Conservation (phyloP, 2,113 vertebrate species). For the Sterrhoptilus dennistouni region DNA sequence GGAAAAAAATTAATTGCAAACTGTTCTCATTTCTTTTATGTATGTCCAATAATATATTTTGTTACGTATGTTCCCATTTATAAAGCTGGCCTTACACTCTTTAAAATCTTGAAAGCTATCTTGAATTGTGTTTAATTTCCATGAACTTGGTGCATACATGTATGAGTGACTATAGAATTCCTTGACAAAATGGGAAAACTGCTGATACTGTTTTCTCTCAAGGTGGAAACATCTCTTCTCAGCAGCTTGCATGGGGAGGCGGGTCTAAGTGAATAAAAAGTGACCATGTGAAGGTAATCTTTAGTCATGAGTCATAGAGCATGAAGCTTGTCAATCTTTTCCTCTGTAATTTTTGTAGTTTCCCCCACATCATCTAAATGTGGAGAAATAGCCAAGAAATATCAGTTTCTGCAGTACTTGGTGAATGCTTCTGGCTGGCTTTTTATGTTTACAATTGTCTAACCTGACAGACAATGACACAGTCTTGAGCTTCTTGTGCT, state of each 20-base stretch:
- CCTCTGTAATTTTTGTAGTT: not conserved
- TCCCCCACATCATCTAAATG: not conserved
- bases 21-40: not conserved
- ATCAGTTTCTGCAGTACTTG: not conserved
- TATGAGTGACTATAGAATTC: constrained; percentile 4
- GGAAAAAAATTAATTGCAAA: not conserved
- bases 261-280: not conserved
- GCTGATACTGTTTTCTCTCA: not conserved
- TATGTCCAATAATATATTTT: not conserved
- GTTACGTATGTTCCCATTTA: not conserved
- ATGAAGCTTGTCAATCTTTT: not conserved
- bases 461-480: not conserved
- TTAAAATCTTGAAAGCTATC: not conserved
- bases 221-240: not conserved
- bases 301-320: not conserved
- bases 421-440: not conserved
- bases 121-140: not conserved
- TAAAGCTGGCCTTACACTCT: not conserved
- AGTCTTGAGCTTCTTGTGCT: not conserved
- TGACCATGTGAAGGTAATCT: not conserved
- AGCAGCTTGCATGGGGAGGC: not conserved
- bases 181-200: not conserved
- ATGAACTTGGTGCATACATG: not conserved
- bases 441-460: not conserved
- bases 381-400: not conserved